Percentiles rank a stretch among this genome's conserved stretches.
Conservation (phyloP, 2,113 vertebrate genomes). For the Montifringilla adamsi region DNA sequence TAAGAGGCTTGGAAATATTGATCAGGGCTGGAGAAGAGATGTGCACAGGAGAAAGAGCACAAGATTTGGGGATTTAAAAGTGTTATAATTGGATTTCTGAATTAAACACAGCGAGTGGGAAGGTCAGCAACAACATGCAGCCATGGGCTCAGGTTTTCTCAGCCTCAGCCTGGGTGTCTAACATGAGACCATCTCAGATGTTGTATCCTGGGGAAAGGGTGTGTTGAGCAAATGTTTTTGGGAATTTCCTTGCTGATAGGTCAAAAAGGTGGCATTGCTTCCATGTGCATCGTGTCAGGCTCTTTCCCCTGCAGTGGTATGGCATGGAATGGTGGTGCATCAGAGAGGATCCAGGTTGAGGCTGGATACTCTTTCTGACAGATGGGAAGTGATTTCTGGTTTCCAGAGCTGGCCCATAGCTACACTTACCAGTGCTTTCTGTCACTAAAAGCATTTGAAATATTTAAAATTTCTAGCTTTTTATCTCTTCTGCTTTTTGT, state of each 20-base stretch:
- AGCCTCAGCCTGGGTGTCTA: background rate
- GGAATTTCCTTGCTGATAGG: background rate
- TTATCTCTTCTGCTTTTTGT: background rate
- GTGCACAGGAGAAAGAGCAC: constrained; percentile 40
- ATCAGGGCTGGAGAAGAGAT: background rate
- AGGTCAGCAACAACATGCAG: background rate
- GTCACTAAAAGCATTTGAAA: background rate
- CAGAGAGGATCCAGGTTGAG: background rate
- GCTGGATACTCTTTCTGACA: background rate
- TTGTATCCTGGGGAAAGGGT: background rate
- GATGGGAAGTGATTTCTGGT: background rate
- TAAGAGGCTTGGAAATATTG: constrained; percentile 42
- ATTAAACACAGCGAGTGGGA: background rate
- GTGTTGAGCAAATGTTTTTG: background rate
- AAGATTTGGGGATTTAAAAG: constrained; percentile 53
- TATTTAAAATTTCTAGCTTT: background rate
- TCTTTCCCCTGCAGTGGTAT: background rate
- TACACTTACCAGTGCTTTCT: background rate
- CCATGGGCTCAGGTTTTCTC: background rate
- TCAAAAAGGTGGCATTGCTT: background rate
- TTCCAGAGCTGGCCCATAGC: background rate
- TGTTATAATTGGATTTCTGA: constrained; percentile 53
- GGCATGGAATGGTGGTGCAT: fast-evolving
- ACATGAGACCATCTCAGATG: fast-evolving
- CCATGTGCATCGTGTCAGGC: fast-evolving